phyloP scores from a whole-genome alignment of 2,113 vertebrate species.

The Osmerus mordax region DNA sequence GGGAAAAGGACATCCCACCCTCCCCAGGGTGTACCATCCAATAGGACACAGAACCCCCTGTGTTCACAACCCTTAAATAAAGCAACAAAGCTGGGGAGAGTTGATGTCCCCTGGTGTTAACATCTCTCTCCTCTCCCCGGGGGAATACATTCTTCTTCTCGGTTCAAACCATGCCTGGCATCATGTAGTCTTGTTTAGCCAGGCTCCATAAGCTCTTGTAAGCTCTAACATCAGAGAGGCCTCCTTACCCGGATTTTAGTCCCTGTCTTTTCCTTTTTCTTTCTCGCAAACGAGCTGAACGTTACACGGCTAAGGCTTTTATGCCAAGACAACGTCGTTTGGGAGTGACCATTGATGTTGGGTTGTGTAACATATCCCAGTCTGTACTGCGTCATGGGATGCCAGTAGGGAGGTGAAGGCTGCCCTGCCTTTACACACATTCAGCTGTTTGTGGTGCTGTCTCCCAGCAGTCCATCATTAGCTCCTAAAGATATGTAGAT shows the following conservation, averaged over 20 bases:
- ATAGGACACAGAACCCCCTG: not conserved
- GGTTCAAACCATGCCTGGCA: too few species aligned
- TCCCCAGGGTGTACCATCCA: constrained; percentile 13
- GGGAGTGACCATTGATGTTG: not conserved
- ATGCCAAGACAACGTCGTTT: too few species aligned
- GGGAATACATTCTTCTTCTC: not conserved
- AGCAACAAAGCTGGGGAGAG: too few species aligned
- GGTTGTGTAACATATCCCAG: not conserved
- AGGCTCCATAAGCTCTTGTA: too few species aligned
- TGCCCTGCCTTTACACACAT: constrained; percentile 39
- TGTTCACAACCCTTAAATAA: too few species aligned
- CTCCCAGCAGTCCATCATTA: constrained; percentile 66
- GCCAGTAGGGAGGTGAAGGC: not conserved
- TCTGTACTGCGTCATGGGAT: not conserved
- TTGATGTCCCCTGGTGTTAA: not conserved
- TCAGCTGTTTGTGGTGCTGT: constrained; percentile 26
- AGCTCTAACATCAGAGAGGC: too few species aligned
- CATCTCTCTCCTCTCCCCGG: constrained; percentile 5
- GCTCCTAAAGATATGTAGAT: constrained; percentile 68
- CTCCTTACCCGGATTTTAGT: too few species aligned
- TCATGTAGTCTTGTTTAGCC: too few species aligned
- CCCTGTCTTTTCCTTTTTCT: too few species aligned
- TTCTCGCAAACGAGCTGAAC: too few species aligned
- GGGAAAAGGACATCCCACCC: not conserved
- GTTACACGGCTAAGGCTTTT: too few species aligned